phyloP scores from a whole-genome alignment of 92 coral and sea anemone species.

The Scolanthus callimorphus region DNA sequence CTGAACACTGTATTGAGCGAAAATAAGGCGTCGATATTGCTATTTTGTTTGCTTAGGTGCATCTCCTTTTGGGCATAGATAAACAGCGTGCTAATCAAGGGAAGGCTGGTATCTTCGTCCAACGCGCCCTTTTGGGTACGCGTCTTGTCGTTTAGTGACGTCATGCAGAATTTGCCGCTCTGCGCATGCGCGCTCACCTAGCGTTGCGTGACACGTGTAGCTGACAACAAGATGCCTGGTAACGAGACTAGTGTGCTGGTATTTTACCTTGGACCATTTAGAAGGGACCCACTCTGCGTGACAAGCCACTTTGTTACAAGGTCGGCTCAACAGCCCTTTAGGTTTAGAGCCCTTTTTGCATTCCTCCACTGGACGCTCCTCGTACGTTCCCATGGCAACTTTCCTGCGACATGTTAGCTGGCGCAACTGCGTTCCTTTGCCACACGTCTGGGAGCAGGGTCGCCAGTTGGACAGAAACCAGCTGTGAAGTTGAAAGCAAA shows the following conservation, averaged over 20 bases:
- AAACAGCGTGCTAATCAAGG: neutral
- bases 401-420: constrained; percentile 71
- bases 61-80: neutral
- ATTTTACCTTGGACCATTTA: constrained; percentile 90
- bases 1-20: constrained; percentile 52
- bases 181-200: no score
- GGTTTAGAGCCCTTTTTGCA: constrained; percentile 47
- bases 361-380: constrained; percentile 35
- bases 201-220: no score
- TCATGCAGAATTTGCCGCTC: no score
- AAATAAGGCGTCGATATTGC: no score
- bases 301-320: constrained; percentile 77
- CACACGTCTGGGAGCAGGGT: constrained; percentile 89
- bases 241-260: no score
- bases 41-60: neutral
- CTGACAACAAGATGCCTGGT: no score
- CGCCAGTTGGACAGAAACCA: constrained; percentile 87
- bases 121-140: neutral
- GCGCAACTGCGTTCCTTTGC: constrained; percentile 75
- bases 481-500: constrained; percentile 15
- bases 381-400: constrained; percentile 37
- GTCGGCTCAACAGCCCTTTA: constrained; percentile 18
- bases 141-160: no score
- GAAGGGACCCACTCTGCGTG: constrained; percentile 72
- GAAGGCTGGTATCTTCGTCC: neutral